phyloP scores from a whole-genome alignment of 2,888 invertebrate genomes.

The Lissonota sp. region DNA sequence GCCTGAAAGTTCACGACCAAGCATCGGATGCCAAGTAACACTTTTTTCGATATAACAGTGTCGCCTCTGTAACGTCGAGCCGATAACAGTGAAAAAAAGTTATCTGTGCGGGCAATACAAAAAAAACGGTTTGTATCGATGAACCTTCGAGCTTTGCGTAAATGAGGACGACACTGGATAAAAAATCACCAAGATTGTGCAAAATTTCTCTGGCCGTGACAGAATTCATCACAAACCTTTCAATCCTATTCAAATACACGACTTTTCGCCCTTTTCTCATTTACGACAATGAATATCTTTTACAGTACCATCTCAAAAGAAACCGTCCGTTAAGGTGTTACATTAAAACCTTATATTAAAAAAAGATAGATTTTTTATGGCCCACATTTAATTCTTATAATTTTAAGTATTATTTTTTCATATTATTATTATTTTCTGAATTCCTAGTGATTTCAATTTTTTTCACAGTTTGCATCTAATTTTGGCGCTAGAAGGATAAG shows the following conservation, averaged over 20 bases:
- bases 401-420: not conserved
- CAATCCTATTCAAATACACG: constrained; percentile 30
- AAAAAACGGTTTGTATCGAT: constrained; percentile 27
- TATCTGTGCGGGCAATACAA: constrained; percentile 10
- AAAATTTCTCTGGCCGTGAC: constrained; percentile 64
- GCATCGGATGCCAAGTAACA: constrained; percentile 25
- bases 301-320: not conserved
- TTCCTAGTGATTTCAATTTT: not conserved
- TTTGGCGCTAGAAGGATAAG: too few species aligned
- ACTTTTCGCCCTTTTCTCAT: constrained; percentile 42
- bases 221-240: constrained; percentile 51
- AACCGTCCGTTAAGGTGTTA: not conserved
- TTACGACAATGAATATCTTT: constrained; percentile 46
- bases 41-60: not conserved
- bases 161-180: constrained; percentile 57
- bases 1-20: constrained; percentile 66
- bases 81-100: not conserved
- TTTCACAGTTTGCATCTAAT: too few species aligned
- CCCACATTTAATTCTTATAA: not conserved
- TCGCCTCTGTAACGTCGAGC: not conserved
- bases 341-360: not conserved
- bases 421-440: not conserved
- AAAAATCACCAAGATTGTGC: constrained; percentile 48
- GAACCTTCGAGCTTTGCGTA: constrained; percentile 50
- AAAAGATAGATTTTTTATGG: not conserved